Base-by-base conservation (phyloP, 2,888 invertebrate species). In the Apamea monoglypha region DNA sequence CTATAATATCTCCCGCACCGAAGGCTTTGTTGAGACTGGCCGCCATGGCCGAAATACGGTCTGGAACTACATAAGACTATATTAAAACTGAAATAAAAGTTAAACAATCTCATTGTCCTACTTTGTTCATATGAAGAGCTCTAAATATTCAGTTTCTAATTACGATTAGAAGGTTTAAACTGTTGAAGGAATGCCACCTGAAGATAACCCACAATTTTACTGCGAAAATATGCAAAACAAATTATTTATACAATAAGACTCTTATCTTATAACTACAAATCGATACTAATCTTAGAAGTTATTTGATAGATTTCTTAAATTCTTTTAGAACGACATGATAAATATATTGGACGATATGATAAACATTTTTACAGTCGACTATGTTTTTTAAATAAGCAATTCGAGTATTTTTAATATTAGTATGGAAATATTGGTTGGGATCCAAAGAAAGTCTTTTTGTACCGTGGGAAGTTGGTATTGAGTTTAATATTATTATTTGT, bases 361-460 rank as follows among this genome's bases (percentile, higher is more conserved):
- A 68, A 68, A 74, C 21, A 21, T 76, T 82, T 81, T 82, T 77
- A 88, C 40, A 76, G 74, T 74, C 70, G 63, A 29, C 79, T 80
- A 85, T 87, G 83, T 88, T 88, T 88, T 78, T 83, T 80, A 83
- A 88, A 88, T 88, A 87, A 88, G 85, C 78, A 66, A 83, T 87
- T 80, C 44, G 47, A 76, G 53, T 86, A 66, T 80, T 63, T 10
- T 70, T 32, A 67, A 25, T 76, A 68, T 81, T 36, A 74, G 53
- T 82, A 76, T 84, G 50, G 80, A 80, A 83, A 88, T 81, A 87
- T 85, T 76, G 78, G 82, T 83, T 87, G 66, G 74, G 61, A 67
- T 50, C 53, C 63, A 74, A 83, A 64, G 71, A 80, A 68, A 73
- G 76, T 81, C 32, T 81, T 66, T 84, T 2, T 76, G n/a, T 40